Base-by-base conservation (phyloP, 1,140 invertebrate species). In the Bombus ignitus region DNA sequence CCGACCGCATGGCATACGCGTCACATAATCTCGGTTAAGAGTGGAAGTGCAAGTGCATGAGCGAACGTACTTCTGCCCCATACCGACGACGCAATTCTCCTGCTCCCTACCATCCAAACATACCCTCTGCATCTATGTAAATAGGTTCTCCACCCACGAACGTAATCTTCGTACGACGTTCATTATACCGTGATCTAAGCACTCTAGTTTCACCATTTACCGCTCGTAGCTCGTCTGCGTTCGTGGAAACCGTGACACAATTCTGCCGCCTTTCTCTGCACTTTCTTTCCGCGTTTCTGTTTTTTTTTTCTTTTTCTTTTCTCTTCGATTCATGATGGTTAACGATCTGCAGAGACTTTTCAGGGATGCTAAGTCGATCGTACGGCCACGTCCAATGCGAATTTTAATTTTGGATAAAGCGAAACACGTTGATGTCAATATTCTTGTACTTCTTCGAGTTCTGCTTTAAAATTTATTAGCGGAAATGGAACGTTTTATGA, bases 131-230 rank as follows among this genome's bases (percentile, higher is more conserved):
- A 71, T 70, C 87, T 75, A 82, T 42, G 70, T 87, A 89, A 89
- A 89, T 85, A 83, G 86, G 35, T 72, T 65, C 65, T 59, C 75
- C 87, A 83, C 53, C 78, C 62, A 88, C 68, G 74, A 68, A 79
- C 75, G 75, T 89, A 89, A 89, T 89, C 83, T 74, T 88, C 62
- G 68, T 86, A 62, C 87, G 35, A 76, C 79, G 85, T 89, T 89
- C 81, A 71, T 83, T 88, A 66, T 42, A 83, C 70, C 88, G 57
- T 72, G 66, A 71, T 59, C 39, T 79, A 86, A 80, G 70, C 80
- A 89, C 84, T 86, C 59, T 75, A 82, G 71, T 72, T 72, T 57
- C 32, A 22, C 76, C 13, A 80, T 42, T 84, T 78, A 84, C n/a
- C 65, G 25, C 37, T 13, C 35, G 25, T n/a, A 35, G 15, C 15